These are phyloP conservation scores for Tapera naevia DNA, from an alignment of 2,797 vertebrate genomes.

Conservation along the genomic window DNA sequence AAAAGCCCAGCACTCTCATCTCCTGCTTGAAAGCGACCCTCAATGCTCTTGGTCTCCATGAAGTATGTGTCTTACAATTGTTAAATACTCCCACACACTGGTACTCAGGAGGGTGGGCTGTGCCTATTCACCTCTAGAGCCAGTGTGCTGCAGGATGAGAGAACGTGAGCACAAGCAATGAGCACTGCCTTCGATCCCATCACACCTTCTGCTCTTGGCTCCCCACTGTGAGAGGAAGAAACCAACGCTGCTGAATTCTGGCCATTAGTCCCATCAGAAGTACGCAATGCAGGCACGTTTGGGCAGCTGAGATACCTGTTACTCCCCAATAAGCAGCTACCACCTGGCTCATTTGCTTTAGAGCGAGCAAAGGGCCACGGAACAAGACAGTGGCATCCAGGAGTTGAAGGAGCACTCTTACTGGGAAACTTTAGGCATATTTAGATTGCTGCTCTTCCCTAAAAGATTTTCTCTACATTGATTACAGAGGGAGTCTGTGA, in stretches of 20 bases:
- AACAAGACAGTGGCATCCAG: neutral
- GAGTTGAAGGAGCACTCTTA: neutral
- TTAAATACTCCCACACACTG: too few relatives aligned
- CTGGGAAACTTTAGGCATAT: neutral
- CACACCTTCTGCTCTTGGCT: neutral
- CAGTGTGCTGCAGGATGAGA: neutral
- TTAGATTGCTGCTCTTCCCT: neutral
- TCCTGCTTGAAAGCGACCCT: neutral
- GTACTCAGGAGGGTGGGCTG: neutral
- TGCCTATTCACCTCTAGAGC: neutral
- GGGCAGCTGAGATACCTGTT: neutral
- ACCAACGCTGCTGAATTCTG: neutral
- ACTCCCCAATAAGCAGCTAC: neutral
- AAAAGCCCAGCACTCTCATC: neutral
- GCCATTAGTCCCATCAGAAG: neutral
- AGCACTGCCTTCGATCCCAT: neutral
- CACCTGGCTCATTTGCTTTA: neutral
- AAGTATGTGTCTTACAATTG: neutral
- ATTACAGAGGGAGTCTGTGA: neutral
- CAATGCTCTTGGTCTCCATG: neutral
- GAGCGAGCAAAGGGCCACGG: neutral
- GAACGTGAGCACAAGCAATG: rapidly evolving
- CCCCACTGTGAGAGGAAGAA: neutral
- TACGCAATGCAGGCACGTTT: neutral
- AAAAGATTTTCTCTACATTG: neutral